Evolutionary conservation across 2,888 invertebrate species (phyloP), one percentile per base, ranked within the genome.

Genomic region (Phyto melanocephala): DNA sequence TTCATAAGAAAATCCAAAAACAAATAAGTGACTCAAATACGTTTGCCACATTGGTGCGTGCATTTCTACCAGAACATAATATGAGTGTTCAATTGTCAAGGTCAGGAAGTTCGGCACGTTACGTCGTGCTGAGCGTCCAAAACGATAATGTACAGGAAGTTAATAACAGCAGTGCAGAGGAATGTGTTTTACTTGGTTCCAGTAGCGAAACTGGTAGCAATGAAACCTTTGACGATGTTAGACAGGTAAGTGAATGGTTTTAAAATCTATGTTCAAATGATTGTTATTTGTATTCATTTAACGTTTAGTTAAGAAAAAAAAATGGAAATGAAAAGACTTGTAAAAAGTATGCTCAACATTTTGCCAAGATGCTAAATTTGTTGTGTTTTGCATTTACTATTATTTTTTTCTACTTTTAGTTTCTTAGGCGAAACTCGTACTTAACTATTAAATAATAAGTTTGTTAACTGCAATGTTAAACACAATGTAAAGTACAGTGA

Each of bases 171-270:
- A 28, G 6, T 28, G 6, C 28, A 6, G 28, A 28, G 28, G 28
- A 28, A 28, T 28, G 28, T 28, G 28, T 28, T 28, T 28, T 6
- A 28, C 4, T 28, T 28, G 6, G 28, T 28, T 28, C 6, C 4
- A 6, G 28, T 6, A 28, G 28, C 6, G 28, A 28, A 5, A 28
- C 28, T 3, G 28, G 6, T 28, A 28, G 28, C 28, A 28, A 6
- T 42, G 81, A 83, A 45, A 77, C 75, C 1, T 81, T 84, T 56
- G 83, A 82, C 45, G 80, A 47, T 28, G 78, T 82, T 42, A 72
- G 80, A 42, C 74, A 80, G 86, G 86, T 86, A 70, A 85, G 86
- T 80, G 22, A 6, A 8, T 28, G 8, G 10, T 15, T 1, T 33
- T 42, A 0, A 35, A 40, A n/a, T 37, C 17, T 28, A 17, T 13